Percentiles rank a stretch among this genome's conserved stretches.
Evolutionary conservation across 2,113 vertebrate species (phyloP).

Genomic region (Dipodomys spectabilis): DNA sequence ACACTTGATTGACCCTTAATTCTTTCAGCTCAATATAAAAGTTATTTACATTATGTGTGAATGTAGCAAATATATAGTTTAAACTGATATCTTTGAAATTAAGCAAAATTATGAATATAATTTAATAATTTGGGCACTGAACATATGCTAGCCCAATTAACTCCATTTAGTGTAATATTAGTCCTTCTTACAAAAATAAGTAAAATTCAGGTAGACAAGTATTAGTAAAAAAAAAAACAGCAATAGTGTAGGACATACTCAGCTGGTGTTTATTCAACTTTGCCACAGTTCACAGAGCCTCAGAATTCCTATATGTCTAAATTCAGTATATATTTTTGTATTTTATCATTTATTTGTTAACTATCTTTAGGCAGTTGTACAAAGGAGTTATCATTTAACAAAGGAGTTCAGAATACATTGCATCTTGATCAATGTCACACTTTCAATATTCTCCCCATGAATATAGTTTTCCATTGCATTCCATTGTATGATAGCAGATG

Average conservation of each 20-base stretch:
- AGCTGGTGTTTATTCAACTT: neutral
- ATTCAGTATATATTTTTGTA: constrained; percentile 15
- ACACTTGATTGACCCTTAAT: too few relatives aligned
- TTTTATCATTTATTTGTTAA: too few relatives aligned
- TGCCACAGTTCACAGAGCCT: neutral
- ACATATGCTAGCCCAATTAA: neutral
- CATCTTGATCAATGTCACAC: too few relatives aligned
- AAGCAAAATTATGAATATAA: neutral
- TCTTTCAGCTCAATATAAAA: neutral
- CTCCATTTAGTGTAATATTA: neutral
- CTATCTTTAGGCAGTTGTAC: too few relatives aligned
- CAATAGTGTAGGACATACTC: neutral
- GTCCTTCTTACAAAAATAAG: neutral
- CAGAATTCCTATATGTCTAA: constrained; percentile 21
- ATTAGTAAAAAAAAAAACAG: neutral
- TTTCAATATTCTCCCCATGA: too few relatives aligned
- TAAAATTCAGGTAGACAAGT: neutral
- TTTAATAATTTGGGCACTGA: neutral
- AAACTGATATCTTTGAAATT: neutral
- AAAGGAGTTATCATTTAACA: too few relatives aligned
- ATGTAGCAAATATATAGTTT: neutral
- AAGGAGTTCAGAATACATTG: too few relatives aligned
- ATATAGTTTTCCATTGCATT: neutral
- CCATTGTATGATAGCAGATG: neutral
- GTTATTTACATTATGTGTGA: neutral